phyloP scores from a whole-genome alignment of 2,888 invertebrate genomes.

The Drosophila acutilabella region DNA sequence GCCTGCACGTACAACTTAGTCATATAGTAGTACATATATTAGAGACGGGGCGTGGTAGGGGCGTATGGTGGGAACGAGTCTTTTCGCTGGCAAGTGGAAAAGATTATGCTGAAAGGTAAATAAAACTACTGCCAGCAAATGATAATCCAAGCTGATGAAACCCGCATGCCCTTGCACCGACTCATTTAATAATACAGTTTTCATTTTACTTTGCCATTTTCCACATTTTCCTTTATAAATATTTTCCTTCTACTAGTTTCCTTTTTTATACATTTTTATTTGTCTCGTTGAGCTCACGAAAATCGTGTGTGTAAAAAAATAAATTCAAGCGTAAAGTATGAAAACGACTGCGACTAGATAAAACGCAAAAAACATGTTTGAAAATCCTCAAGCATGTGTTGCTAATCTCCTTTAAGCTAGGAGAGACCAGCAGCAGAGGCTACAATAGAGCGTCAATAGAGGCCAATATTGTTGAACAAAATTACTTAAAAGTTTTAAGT shows the following conservation, averaged over 20 bases:
- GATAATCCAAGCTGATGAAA: conserved; percentile 53
- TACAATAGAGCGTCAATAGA: too few relatives aligned
- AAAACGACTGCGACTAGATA: background rate
- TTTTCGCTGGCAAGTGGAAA: conserved; percentile 12
- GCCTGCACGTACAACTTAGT: conserved; percentile 64
- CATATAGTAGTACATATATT: conserved; percentile 11
- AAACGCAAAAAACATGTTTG: conserved; percentile 4
- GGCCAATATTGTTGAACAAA: too few relatives aligned
- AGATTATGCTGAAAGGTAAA: conserved; percentile 73
- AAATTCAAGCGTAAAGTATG: background rate
- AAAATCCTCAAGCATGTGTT: background rate
- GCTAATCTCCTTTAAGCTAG: background rate
- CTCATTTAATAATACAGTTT: conserved; percentile 45
- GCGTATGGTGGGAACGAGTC: background rate
- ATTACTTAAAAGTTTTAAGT: too few relatives aligned
- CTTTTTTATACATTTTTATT: too few relatives aligned
- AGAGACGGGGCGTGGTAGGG: background rate
- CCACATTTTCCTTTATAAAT: background rate
- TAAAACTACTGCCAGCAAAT: conserved; percentile 48
- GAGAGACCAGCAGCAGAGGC: too few relatives aligned
- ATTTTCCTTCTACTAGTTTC: background rate
- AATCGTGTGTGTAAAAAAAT: background rate
- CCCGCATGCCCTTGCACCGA: conserved; percentile 45
- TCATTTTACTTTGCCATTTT: background rate
- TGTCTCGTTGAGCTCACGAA: background rate